Conservation (phyloP, 92 coral and sea anemone genomes). For the Meandrina meandrites region DNA sequence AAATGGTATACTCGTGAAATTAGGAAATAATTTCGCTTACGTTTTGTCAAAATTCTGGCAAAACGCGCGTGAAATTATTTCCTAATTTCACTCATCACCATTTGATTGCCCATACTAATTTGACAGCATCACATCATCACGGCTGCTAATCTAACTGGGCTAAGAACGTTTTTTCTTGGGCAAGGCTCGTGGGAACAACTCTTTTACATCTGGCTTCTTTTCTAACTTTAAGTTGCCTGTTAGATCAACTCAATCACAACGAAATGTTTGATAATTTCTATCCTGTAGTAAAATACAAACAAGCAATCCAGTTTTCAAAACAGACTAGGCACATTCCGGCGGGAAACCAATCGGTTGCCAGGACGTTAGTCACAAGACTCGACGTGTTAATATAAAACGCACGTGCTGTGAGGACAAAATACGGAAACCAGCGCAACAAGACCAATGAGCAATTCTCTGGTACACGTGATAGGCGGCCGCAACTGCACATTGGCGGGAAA, state of each 20-base stretch:
- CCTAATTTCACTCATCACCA: too few relatives aligned
- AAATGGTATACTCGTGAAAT: too few relatives aligned
- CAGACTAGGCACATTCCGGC: conserved; percentile 19
- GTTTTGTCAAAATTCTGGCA: too few relatives aligned
- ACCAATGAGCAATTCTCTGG: conserved; percentile 22
- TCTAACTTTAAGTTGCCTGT: background rate
- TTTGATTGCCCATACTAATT: too few relatives aligned
- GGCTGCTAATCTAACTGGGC: background rate
- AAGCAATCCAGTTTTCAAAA: background rate
- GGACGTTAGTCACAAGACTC: conserved; percentile 23
- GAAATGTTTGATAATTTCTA: background rate
- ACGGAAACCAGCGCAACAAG: conserved; percentile 1
- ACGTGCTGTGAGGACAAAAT: conserved; percentile 21
- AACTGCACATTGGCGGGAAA: conserved; percentile 20
- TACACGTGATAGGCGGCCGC: conserved; percentile 2
- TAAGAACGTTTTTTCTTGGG: background rate
- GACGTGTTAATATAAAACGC: background rate
- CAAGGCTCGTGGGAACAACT: background rate
- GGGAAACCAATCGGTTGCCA: conserved; percentile 19
- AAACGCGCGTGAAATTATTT: too few relatives aligned
- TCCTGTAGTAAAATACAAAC: background rate
- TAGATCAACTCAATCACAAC: background rate
- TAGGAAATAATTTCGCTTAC: too few relatives aligned
- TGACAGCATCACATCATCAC: background rate
- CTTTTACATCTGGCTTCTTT: background rate